Evolutionary conservation across 2,888 invertebrate genomes (phyloP).

Genomic region (Amblyteles armatorius): DNA sequence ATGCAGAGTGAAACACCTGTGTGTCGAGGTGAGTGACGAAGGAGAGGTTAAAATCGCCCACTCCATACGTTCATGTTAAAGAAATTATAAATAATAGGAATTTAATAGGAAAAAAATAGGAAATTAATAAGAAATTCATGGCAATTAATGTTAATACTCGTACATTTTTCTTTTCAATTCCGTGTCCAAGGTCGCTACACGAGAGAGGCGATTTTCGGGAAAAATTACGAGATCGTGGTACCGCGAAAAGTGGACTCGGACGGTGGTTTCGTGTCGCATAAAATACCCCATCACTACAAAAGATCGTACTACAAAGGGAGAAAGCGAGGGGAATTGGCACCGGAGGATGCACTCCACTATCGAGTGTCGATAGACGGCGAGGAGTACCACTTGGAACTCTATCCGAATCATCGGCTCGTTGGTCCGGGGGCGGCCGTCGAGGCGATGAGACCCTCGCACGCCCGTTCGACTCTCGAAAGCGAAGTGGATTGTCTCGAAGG

Average conservation of each 20-base stretch:
- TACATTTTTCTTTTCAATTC: not conserved
- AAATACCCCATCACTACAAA: slow-evolving; percentile 81
- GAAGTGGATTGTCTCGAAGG: slow-evolving; percentile 57
- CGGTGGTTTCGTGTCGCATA: slow-evolving; percentile 81
- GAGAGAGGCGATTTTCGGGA: slow-evolving; percentile 62
- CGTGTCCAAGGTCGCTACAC: slow-evolving; percentile 59
- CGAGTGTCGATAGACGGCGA: slow-evolving; percentile 80
- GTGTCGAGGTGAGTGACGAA: slow-evolving; percentile 7
- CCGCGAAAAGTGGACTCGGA: slow-evolving; percentile 81
- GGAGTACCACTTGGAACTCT: slow-evolving; percentile 81
- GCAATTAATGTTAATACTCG: not conserved
- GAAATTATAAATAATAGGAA: not conserved
- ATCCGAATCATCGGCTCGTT: slow-evolving; percentile 80
- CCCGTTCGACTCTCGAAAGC: slow-evolving; percentile 51
- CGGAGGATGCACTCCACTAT: slow-evolving; percentile 81
- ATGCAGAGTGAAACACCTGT: not conserved
- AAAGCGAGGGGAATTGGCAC: slow-evolving; percentile 65
- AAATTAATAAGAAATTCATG: not conserved
- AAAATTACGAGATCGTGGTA: slow-evolving; percentile 80
- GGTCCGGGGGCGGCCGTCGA: slow-evolving; percentile 81
- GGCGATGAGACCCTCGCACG: slow-evolving; percentile 57
- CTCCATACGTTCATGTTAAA: not conserved
- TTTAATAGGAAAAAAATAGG: no score
- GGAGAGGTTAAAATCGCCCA: not conserved
- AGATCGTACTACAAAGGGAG: slow-evolving; percentile 70